Conservation (phyloP, 2,888 invertebrate genomes). For the Petrolisthes cinctipes region DNA sequence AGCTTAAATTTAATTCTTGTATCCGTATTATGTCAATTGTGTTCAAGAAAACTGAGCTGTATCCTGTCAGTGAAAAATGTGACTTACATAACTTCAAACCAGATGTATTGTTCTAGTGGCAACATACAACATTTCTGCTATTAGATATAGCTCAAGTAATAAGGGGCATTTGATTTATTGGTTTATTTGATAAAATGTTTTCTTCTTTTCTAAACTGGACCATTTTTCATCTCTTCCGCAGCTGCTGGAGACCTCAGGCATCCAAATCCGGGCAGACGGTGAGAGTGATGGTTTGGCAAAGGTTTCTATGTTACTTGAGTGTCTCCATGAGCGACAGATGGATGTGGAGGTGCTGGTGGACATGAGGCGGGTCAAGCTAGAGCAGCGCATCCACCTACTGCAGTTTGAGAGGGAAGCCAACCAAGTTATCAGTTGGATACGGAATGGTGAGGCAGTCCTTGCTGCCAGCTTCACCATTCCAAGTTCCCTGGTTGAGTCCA, state of each 20-base stretch:
- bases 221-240: slow-evolving; percentile 66
- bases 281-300: slow-evolving; percentile 46
- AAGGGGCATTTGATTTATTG: too few species aligned
- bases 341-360: slow-evolving; percentile 94
- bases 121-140: too few species aligned
- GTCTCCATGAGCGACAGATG: slow-evolving; percentile 88
- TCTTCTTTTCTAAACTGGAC: neutral
- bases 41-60: too few species aligned
- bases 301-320: slow-evolving; percentile 79
- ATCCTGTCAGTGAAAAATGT: too few species aligned
- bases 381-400: slow-evolving; percentile 92
- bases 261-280: slow-evolving; percentile 66
- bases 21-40: too few species aligned
- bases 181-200: too few species aligned
- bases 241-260: slow-evolving; percentile 80
- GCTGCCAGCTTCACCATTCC: slow-evolving; percentile 94
- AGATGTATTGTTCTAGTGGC: too few species aligned
- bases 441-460: slow-evolving; percentile 96
- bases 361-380: slow-evolving; percentile 87
- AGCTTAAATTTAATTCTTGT: too few species aligned
- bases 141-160: too few species aligned
- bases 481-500: slow-evolving; percentile 90
- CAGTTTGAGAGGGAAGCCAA: slow-evolving; percentile 96
- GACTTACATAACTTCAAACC: too few species aligned
- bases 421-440: slow-evolving; percentile 96